Evolutionary conservation across 2,888 invertebrate genomes (phyloP).

Genomic region (Amblyjoppa fuscipennis): DNA sequence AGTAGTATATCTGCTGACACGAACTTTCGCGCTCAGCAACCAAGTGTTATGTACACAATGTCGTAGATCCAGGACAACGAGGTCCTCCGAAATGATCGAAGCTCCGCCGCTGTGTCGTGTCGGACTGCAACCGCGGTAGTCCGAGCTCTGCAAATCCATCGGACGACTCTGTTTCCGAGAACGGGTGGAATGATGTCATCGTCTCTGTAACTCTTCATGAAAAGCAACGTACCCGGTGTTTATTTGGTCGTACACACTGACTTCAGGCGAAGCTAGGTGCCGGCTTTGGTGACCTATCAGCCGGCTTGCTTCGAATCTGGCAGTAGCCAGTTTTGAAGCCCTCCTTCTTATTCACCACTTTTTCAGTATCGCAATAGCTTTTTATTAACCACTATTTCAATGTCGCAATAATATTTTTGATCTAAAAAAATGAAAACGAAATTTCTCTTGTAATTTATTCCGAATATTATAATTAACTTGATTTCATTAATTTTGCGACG

Average conservation of each 20-base stretch:
- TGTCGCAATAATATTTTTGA: background rate
- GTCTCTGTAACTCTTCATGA: background rate
- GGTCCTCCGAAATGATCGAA: background rate
- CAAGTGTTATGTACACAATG: background rate
- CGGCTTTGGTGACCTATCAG: background rate
- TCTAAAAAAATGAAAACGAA: background rate
- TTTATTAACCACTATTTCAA: background rate
- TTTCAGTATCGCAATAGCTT: background rate
- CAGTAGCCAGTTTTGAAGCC: background rate
- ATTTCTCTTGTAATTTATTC: background rate
- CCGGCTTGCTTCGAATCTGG: background rate
- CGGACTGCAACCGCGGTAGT: background rate
- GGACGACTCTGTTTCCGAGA: background rate
- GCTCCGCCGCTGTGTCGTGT: background rate
- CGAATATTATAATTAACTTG: background rate
- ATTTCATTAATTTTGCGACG: background rate
- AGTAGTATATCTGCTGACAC: background rate
- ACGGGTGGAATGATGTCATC: background rate
- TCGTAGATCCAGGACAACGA: background rate
- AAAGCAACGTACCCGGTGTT: background rate
- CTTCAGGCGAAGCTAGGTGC: background rate
- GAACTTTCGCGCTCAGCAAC: background rate
- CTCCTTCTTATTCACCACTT: background rate
- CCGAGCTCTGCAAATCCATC: background rate
- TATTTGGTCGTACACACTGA: background rate